Percentiles rank a stretch among this genome's conserved stretches.
phyloP scores from a whole-genome alignment of 2,888 invertebrate species.

The Blastobasis lacticolella region DNA sequence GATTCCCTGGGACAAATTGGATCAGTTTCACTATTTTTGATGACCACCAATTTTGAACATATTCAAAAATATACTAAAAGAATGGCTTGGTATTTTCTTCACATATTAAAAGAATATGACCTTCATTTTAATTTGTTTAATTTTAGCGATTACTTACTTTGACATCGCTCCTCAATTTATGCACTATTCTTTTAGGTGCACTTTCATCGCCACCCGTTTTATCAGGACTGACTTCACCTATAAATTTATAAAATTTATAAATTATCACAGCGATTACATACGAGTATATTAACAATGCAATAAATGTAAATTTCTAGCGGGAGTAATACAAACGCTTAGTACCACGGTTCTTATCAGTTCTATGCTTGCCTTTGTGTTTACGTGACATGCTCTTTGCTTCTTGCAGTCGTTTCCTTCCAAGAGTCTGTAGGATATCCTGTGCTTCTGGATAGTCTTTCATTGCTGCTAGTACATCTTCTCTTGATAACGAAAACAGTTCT shows the following conservation, averaged over 20 bases:
- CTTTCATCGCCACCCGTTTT: constrained; percentile 75
- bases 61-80: no score
- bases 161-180: constrained; percentile 88
- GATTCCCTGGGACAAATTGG: constrained; percentile 53
- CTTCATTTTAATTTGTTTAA: neutral
- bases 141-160: constrained; percentile 62
- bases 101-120: no score
- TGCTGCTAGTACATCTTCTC: constrained; percentile 94
- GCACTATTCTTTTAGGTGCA: constrained; percentile 84
- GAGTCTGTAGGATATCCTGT: constrained; percentile 92
- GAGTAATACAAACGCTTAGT: neutral
- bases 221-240: constrained; percentile 58
- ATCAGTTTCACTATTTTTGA: no score
- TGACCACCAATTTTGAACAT: no score
- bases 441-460: constrained; percentile 99
- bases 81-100: no score
- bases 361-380: constrained; percentile 38
- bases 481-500: constrained; percentile 92
- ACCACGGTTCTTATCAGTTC: constrained; percentile 1
- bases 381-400: constrained; percentile 81
- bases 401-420: constrained; percentile 89
- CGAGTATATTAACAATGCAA: neutral
- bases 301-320: neutral
- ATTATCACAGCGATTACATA: neutral
- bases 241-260: constrained; percentile 9